Base-by-base conservation (phyloP, 1,140 invertebrate species). In the Lordiphosa clarofinis region DNA sequence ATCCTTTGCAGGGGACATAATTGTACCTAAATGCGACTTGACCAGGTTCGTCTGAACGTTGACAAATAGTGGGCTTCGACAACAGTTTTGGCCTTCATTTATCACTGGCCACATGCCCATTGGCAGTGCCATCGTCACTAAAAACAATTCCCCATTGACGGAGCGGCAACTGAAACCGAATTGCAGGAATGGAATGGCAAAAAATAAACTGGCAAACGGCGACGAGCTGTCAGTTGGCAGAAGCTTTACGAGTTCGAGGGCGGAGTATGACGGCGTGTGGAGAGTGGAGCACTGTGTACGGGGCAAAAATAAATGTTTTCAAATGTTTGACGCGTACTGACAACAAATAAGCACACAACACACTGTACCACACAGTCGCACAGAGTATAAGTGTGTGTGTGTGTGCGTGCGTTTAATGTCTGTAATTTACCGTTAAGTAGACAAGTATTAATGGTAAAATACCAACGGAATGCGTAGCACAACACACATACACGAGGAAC, bases 381-480 rank as follows among this genome's bases (percentile, higher is more conserved):
- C 54, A 55, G 37, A 50, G 56, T 50, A 47, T 43, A n/a, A n/a
- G 40, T 50, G 40, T 56, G 56, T 56, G 49, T 54, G 43, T 58
- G 74, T 78, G 70, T 78, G 73, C 66, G 73, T 87, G 70, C 73
- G 70, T 82, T 81, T 87, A 78, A 71, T 87, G 82, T 84, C 74
- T 75, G 84, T 79, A 87, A 86, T 87, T 87, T 86, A 87, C 73
- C 84, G 78, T 87, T 87, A 87, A 87, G 79, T 86, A 86, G 79
- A 86, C 79, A 86, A 79, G 75, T 81, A 86, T 87, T 87, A 87
- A 87, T 84, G 84, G 84, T 87, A 68, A 87, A 87, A 86, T 87
- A 87, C 84, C 79, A 86, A 86, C 74, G 79, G 79, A 86, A 86
- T 86, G 79, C 79, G 79, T 86, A 79, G 60, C 71, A 60, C 68